phyloP scores from a whole-genome alignment of 1,140 invertebrate species.

The Drosophila tropicalis region DNA sequence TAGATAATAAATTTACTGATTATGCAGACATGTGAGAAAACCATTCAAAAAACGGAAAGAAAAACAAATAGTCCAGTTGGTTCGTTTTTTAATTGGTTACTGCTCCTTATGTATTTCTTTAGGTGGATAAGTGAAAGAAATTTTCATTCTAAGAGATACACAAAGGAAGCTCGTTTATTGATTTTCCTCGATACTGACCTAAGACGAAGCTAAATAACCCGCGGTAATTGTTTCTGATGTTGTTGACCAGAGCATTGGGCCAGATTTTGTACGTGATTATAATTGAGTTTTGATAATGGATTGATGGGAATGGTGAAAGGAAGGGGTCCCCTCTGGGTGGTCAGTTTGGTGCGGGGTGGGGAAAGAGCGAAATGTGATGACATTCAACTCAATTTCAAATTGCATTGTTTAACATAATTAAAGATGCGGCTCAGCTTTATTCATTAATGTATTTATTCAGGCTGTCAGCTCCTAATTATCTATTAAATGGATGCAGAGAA shows the following conservation, averaged over 20 bases:
- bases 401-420: constrained; percentile 3
- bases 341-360: background rate
- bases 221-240: background rate
- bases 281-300: background rate
- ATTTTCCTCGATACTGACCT: constrained; percentile 12
- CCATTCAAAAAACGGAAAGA: background rate
- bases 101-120: background rate
- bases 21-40: background rate
- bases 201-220: background rate
- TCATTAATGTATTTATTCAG: constrained; percentile 7
- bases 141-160: background rate
- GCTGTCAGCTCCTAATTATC: background rate
- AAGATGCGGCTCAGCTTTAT: background rate
- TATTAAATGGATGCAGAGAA: background rate
- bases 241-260: background rate
- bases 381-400: background rate
- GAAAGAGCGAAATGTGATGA: background rate
- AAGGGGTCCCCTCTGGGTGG: no score
- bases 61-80: background rate
- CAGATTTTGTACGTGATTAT: constrained; percentile 8
- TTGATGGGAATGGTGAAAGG: background rate
- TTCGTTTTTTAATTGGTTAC: background rate
- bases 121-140: background rate
- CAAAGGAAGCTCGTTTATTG: background rate
- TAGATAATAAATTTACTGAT: background rate